Conservation (phyloP, 92 coral and sea anemone genomes). For the Ricordea florida region DNA sequence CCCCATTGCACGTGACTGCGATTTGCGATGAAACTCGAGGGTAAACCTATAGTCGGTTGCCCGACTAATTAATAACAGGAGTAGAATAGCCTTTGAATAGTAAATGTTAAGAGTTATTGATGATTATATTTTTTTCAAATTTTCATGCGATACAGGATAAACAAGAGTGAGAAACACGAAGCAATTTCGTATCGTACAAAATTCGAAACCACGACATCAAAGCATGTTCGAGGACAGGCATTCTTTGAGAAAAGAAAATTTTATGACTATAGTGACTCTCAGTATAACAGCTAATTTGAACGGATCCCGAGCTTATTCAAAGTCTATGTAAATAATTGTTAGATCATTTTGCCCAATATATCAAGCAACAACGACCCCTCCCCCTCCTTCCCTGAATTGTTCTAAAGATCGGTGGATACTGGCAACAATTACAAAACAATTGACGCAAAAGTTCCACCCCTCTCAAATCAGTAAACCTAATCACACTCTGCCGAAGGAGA, state of each 20-base stretch:
- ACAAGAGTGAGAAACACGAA: slow-evolving; percentile 1
- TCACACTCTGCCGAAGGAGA: slow-evolving; percentile 8
- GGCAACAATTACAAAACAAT: slow-evolving; percentile 6
- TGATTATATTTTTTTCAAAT: not conserved
- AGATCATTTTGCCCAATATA: too few relatives aligned
- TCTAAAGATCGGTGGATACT: slow-evolving; percentile 7
- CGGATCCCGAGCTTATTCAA: not conserved
- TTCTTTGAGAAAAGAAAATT: slow-evolving; percentile 4
- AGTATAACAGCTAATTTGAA: slow-evolving; percentile 6
- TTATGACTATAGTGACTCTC: slow-evolving; percentile 1
- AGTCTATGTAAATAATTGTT: slow-evolving; percentile 6
- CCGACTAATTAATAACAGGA: slow-evolving; percentile 1
- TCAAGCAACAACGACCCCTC: slow-evolving; percentile 1
- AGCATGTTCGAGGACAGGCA: slow-evolving; percentile 1
- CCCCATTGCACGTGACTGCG: too few relatives aligned
- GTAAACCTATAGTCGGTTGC: too few relatives aligned
- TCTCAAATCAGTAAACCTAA: slow-evolving; percentile 5
- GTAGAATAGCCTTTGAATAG: slow-evolving; percentile 5
- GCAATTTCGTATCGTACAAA: slow-evolving; percentile 1
- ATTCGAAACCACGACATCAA: slow-evolving; percentile 22
- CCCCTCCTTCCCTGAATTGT: not conserved
- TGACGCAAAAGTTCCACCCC: slow-evolving; percentile 6
- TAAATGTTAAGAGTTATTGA: not conserved
- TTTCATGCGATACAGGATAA: not conserved
- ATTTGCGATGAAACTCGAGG: too few relatives aligned